phyloP scores from a whole-genome alignment of 2,888 invertebrate species.

The Bhutanitis thaidina region DNA sequence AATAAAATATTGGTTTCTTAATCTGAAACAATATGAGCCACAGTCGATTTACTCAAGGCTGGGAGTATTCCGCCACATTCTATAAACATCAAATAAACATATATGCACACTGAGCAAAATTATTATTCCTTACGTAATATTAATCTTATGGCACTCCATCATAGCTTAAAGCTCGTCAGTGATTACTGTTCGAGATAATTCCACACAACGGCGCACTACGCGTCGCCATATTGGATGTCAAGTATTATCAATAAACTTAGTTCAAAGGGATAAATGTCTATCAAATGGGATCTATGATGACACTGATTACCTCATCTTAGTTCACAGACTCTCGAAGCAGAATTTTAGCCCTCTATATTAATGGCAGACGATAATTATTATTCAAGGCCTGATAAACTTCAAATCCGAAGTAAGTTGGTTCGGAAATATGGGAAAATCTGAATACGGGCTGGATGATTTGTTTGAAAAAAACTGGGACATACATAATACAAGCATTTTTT shows the following conservation, averaged over 20 bases:
- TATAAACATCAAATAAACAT: no score
- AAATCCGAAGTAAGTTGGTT: no score
- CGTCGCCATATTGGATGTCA: slow-evolving; percentile 17
- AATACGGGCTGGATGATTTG: no score
- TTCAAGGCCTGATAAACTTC: no score
- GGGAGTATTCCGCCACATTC: neutral
- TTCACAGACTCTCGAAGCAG: neutral
- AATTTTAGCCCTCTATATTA: no score
- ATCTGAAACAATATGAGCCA: neutral
- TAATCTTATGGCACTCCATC: slow-evolving; percentile 24
- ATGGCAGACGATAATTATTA: no score
- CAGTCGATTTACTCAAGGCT: neutral
- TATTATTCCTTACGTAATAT: slow-evolving; percentile 32
- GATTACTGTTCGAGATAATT: slow-evolving; percentile 34
- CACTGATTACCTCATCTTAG: slow-evolving; percentile 31
- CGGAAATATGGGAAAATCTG: no score
- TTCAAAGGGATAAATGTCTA: slow-evolving; percentile 32
- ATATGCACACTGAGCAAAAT: slow-evolving; percentile 9
- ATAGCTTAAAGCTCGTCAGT: slow-evolving; percentile 25
- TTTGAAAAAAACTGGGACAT: no score
- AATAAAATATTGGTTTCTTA: no score
- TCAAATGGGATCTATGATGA: slow-evolving; percentile 34
- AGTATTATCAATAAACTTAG: slow-evolving; percentile 24
- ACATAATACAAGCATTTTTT: no score
- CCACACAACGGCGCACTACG: slow-evolving; percentile 22